Evolutionary conservation across 2,888 invertebrate species (phyloP), one percentile per base, ranked within the genome.

Genomic region (Lasioglossum marginatum): DNA sequence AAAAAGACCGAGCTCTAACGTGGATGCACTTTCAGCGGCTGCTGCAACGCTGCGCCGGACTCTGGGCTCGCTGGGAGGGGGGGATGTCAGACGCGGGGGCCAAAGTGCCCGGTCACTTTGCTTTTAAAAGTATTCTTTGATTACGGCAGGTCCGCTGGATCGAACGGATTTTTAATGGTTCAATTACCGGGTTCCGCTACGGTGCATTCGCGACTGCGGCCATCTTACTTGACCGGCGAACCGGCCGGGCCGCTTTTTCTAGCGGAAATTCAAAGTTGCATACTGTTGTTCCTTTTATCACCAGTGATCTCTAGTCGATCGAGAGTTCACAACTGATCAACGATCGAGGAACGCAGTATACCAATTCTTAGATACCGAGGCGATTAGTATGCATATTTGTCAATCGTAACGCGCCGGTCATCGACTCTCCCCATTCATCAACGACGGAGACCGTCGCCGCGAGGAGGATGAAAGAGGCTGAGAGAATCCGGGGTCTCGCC

Each of bases 1-100:
- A 89, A 90, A 90, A 91, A 87, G 89, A 82, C 87, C 79, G 87
- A 86, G 87, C 87, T 92, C 92, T 89, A 89, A 91, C 91, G 88
- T 88, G 89, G 77, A 84, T 88, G 88, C 89, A 88, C 83, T 90
- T 89, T 90, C 78, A 90, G 71, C 77, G 71, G 45, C 52, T 19
- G 37, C 57, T 75, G 73, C 85, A 80, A 71, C 81, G 75, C 31
- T 52, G 66, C 37, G 34, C 63, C 27, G 31, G 31, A 16, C 63
- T 63, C 31, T n/a, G 74, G 48, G 43, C 31, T 27, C 57, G 66
- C 57, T 43, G 57, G n/a, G 57, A 12, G 10, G 2, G 23, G 70
- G 78, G 48, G 71, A 85, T 52, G 84, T 79, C 79, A 84, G 84
- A 85, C 84, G 75, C 66, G 78, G 34, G 57, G 40, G 45, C 79